Percentiles rank a stretch among this genome's conserved stretches.
Conservation (phyloP, 1,140 invertebrate genomes). For the Onthophagus taurus region DNA sequence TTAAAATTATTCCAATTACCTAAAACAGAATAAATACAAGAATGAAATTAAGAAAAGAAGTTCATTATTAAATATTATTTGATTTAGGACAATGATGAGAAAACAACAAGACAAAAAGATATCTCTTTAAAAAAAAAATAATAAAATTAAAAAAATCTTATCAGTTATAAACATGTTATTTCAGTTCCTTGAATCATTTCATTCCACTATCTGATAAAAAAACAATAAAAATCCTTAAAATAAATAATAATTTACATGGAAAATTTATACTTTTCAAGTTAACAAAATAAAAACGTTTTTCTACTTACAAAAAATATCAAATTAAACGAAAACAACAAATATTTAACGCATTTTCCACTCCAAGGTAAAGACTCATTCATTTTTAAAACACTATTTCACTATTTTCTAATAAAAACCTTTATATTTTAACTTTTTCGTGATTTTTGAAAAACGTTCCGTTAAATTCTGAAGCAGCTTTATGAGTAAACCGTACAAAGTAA, state of each 20-base stretch:
- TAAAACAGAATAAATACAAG: conserved; percentile 20
- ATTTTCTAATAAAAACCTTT: too few relatives aligned
- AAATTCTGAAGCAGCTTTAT: too few relatives aligned
- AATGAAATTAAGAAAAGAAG: neutral
- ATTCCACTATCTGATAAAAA: conserved; percentile 7
- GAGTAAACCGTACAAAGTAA: too few relatives aligned
- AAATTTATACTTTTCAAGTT: conserved; percentile 2
- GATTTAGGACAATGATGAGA: neutral
- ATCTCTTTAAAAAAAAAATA: conserved; percentile 4
- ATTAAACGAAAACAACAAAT: conserved; percentile 29
- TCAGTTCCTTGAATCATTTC: neutral
- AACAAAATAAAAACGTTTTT: conserved; percentile 16
- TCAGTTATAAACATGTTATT: neutral
- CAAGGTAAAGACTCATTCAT: conserved; percentile 23
- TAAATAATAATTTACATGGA: too few relatives aligned
- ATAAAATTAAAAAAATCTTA: conserved; percentile 12
- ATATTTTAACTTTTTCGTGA: too few relatives aligned
- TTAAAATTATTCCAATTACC: conserved; percentile 40
- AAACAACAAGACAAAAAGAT: neutral
- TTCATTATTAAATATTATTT: neutral
- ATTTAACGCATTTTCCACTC: conserved; percentile 30
- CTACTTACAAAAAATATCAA: conserved; percentile 35
- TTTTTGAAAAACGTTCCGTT: too few relatives aligned
- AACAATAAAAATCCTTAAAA: conserved; percentile 15
- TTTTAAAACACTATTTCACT: too few relatives aligned